Evolutionary conservation across 2,888 invertebrate genomes (phyloP).

Genomic region (Spatulosminthurus flaviceps): DNA sequence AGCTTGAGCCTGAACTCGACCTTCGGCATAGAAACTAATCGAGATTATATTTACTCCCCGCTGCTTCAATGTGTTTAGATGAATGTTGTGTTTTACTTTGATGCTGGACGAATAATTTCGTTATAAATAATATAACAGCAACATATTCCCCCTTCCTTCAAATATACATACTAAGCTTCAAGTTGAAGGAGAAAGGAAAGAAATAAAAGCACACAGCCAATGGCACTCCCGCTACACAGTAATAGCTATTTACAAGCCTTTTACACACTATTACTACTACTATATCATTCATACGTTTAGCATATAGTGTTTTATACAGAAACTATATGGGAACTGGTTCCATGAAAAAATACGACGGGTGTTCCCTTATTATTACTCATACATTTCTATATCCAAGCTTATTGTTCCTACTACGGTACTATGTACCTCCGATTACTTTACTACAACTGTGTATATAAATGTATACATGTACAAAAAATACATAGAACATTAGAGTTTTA

Average conservation of each 20-base stretch:
- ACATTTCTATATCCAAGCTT: neutral
- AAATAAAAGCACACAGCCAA: constrained; percentile 8
- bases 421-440: no score
- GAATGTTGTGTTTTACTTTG: constrained; percentile 3
- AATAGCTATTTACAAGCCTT: no score
- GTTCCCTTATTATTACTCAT: neutral
- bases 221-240: constrained; percentile 8
- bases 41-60: constrained; percentile 30
- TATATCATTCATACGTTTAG: no score
- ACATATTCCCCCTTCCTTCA: no score
- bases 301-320: neutral
- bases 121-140: neutral
- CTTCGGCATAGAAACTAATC: constrained; percentile 27
- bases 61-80: constrained; percentile 27
- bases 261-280: neutral
- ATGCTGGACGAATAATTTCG: neutral
- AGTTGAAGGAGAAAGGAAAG: constrained; percentile 34
- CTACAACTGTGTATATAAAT: neutral
- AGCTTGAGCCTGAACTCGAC: constrained; percentile 14
- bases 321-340: neutral
- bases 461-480: neutral
- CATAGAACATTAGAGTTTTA: neutral
- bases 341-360: neutral
- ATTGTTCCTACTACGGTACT: no score
- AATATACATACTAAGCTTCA: neutral